These are phyloP conservation scores for Tupiocoris notatus DNA, from an alignment of 2,888 invertebrate species.

Conservation along the genomic window DNA sequence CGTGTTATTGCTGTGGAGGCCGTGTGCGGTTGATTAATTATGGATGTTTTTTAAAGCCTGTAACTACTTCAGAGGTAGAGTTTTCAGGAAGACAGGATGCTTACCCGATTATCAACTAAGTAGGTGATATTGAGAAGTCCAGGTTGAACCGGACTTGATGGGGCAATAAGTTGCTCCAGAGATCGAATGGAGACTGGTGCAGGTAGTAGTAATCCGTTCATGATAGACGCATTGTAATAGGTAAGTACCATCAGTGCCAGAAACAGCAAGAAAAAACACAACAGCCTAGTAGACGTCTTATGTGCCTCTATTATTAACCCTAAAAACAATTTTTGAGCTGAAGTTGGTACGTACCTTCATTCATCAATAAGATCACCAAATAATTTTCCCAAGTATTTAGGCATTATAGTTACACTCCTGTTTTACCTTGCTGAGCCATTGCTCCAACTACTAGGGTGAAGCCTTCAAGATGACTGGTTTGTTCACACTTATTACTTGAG, in stretches of 20 bases:
- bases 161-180: slow-evolving; percentile 34
- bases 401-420: not conserved
- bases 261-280: slow-evolving; percentile 43
- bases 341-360: too few species aligned
- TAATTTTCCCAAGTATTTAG: too few species aligned
- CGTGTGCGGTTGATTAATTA: too few species aligned
- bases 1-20: too few species aligned
- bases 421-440: slow-evolving; percentile 23
- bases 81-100: too few species aligned
- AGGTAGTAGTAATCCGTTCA: slow-evolving; percentile 48
- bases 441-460: slow-evolving; percentile 10
- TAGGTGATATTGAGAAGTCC: slow-evolving; percentile 47
- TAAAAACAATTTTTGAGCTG: too few species aligned
- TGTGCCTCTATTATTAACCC: slow-evolving; percentile 42
- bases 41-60: too few species aligned
- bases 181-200: slow-evolving; percentile 45
- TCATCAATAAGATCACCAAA: too few species aligned
- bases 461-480: not conserved
- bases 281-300: slow-evolving; percentile 43
- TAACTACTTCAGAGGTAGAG: too few species aligned
- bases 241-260: slow-evolving; percentile 47
- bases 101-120: slow-evolving; percentile 28
- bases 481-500: not conserved
- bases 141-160: slow-evolving; percentile 43
- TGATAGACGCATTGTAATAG: slow-evolving; percentile 48